phyloP scores from a whole-genome alignment of 2,797 vertebrate species.

The Catharus ustulatus region DNA sequence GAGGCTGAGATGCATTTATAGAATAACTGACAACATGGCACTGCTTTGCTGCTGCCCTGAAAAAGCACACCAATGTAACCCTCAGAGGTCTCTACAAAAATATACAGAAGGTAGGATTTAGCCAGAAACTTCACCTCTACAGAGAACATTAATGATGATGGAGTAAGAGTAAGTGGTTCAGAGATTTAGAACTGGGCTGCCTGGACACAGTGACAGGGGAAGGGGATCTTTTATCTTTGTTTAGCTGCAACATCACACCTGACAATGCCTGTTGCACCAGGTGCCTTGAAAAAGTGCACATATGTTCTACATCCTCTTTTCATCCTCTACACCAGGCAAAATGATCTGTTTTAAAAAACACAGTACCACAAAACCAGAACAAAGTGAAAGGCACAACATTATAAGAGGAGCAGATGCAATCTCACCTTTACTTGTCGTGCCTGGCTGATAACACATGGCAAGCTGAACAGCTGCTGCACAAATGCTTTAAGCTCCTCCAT shows the following conservation, averaged over 20 bases:
- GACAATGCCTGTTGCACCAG: background rate
- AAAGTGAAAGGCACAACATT: background rate
- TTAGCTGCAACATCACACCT: background rate
- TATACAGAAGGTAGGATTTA: background rate
- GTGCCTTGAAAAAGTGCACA: background rate
- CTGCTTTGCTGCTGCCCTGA: background rate
- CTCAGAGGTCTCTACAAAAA: background rate
- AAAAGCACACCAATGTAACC: background rate
- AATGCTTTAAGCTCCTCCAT: constrained; percentile 98
- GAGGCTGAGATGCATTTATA: background rate
- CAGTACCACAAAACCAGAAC: background rate
- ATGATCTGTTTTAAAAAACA: background rate
- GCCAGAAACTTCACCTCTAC: background rate
- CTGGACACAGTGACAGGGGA: background rate
- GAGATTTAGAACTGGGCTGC: background rate
- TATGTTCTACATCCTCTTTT: background rate
- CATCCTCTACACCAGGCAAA: background rate
- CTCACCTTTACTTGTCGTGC: constrained; percentile 94
- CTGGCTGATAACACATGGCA: constrained; percentile 95
- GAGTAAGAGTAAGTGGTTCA: background rate
- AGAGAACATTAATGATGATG: background rate
- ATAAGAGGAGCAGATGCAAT: background rate
- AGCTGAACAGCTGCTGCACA: constrained; percentile 92
- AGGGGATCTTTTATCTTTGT: background rate
- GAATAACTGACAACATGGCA: background rate